Conservation (phyloP, 2,797 vertebrate species). For the Argya squamiceps region DNA sequence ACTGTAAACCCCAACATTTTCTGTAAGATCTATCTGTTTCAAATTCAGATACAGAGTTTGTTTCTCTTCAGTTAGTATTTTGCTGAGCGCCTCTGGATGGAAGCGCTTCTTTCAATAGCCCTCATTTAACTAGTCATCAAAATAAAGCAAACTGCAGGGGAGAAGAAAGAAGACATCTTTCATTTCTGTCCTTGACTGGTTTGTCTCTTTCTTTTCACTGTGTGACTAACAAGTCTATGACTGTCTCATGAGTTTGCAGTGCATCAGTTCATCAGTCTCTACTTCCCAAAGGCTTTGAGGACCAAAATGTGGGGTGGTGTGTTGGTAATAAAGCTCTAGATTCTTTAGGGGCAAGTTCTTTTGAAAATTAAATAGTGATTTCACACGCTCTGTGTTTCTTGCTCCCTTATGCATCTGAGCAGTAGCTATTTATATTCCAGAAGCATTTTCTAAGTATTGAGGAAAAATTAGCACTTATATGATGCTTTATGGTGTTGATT, state of each 20-base stretch:
- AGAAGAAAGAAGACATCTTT: not conserved
- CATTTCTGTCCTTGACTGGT: not conserved
- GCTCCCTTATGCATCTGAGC: not conserved
- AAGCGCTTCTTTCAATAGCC: not conserved
- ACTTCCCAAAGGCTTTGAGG: not conserved
- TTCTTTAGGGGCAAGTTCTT: not conserved
- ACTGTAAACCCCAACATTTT: not conserved
- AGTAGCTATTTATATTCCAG: not conserved
- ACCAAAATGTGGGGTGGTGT: accelerated
- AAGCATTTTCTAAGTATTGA: not conserved
- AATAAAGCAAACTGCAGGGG: not conserved
- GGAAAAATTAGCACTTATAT: not conserved
- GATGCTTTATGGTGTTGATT: not conserved
- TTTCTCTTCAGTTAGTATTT: not conserved
- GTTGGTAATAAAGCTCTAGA: not conserved
- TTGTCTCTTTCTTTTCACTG: not conserved
- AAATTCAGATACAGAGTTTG: not conserved
- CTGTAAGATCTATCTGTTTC: not conserved
- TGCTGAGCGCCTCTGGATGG: not conserved
- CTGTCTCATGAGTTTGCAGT: not conserved
- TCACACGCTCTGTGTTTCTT: not conserved
- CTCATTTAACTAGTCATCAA: not conserved
- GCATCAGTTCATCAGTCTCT: not conserved
- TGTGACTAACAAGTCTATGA: too few species aligned
- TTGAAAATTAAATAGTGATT: not conserved